Conservation (phyloP, 2,888 invertebrate genomes). For the Sphinx pinastri region DNA sequence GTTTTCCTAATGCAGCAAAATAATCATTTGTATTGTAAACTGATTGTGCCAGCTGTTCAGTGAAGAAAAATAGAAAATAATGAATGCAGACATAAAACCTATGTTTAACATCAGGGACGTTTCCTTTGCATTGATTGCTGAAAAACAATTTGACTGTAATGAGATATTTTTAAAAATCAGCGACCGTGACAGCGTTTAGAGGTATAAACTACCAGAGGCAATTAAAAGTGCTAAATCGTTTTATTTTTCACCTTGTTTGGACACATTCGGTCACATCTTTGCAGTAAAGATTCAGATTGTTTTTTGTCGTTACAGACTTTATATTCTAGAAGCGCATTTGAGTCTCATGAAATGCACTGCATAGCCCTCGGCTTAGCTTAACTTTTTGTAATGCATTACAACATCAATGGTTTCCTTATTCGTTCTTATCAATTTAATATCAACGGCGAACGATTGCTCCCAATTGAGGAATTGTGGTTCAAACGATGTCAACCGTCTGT, state of each 20-base stretch:
- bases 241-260: neutral
- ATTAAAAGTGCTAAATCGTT: neutral
- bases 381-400: constrained; percentile 14
- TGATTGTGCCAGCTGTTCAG: neutral
- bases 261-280: neutral
- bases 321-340: neutral
- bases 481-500: constrained; percentile 37
- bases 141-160: neutral
- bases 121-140: neutral
- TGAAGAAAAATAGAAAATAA: no score
- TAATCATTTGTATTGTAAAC: neutral
- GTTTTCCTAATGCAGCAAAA: neutral
- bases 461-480: constrained; percentile 28
- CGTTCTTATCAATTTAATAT: constrained; percentile 30
- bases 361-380: neutral
- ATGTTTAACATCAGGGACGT: neutral
- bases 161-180: neutral
- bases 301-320: neutral
- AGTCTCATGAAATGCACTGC: neutral
- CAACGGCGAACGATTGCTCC: constrained; percentile 23
- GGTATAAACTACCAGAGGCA: neutral
- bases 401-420: constrained; percentile 27
- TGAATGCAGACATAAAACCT: neutral
- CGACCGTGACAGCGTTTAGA: neutral
- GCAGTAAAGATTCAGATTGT: neutral